Conservation (phyloP, 1,140 invertebrate species). For the Temnothorax longispinosus region DNA sequence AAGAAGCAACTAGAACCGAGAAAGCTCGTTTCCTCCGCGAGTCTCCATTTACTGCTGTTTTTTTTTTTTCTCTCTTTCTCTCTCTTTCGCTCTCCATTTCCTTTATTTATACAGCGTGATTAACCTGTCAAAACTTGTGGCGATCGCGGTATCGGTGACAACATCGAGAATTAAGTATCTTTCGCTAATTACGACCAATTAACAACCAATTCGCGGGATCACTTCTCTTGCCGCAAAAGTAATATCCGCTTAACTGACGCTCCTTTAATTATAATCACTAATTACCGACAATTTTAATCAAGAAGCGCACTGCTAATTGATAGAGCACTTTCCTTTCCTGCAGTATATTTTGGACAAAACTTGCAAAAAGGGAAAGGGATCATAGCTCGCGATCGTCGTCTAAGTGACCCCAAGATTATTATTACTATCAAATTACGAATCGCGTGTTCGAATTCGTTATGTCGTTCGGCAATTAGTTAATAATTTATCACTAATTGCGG, state of each 20-base stretch:
- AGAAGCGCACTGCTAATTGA: conserved; percentile 50
- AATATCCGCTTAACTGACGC: conserved; percentile 33
- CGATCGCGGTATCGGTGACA: conserved; percentile 22
- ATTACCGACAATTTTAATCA: conserved; percentile 66
- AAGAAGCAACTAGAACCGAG: conserved; percentile 36
- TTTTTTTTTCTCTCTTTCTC: background rate
- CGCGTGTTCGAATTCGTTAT: no score
- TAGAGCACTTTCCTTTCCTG: background rate
- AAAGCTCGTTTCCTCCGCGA: conserved; percentile 26
- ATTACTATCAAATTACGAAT: background rate
- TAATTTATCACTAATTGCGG: conserved; percentile 63
- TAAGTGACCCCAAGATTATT: background rate
- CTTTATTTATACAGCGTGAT: conserved; percentile 45
- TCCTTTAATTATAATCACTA: conserved; percentile 68
- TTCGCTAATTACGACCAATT: conserved; percentile 67
- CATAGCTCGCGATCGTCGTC: background rate
- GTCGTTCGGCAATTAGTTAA: conserved; percentile 47
- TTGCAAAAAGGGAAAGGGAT: background rate
- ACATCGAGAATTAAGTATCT: conserved; percentile 33
- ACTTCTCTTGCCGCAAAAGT: background rate
- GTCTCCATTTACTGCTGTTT: conserved; percentile 34
- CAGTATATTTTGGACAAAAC: background rate
- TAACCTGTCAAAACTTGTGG: conserved; percentile 32
- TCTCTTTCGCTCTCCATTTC: background rate
- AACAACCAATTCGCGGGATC: conserved; percentile 42